Base-by-base conservation (phyloP, 1,140 invertebrate genomes). In the Pristionchus pacificus region DNA sequence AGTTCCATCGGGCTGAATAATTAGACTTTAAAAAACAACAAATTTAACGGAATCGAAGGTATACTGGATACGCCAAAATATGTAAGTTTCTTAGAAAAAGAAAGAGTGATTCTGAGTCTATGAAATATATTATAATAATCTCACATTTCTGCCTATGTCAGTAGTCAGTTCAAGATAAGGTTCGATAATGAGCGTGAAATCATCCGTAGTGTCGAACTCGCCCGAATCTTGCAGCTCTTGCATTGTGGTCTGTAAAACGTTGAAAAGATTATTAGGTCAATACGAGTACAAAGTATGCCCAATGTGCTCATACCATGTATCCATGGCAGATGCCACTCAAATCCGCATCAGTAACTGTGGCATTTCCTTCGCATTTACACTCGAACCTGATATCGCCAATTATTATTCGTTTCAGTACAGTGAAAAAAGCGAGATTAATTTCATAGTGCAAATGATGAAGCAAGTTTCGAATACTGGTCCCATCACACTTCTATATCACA, bases 161-260 rank as follows among this genome's bases (percentile, higher is more conserved):
- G 24, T 24, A 19, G 19, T 19, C 24, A 57, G 19, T 57, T 27
- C 57, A 57, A 25, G 59, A 61, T 59, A 69, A 60, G 85, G 85
- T 74, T 86, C 85, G 27, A 82, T 60, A 30, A 86, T 84, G 10
- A 86, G 83, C 14, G 85, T 85, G 72, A 86, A 86, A 72, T 86
- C 85, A 27, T 84, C 80, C 57, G 77, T 77, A 2, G 76, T 78
- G 64, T 85, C 84, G 72, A 85, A 86, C 15, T 78, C 60, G 13
- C 84, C 84, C 25, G 60, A 60, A 73, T 78, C 1, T 59, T 72
- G 66, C 32, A 78, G 57, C 30, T 72, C 31, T 33, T 49, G 38
- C 38, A 10, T 19, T 10, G 38, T 19, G 6, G 38, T 19, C 38
- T 49, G 38, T 6, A 49, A 49, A 49, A 49, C 38, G 19, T 49